Evolutionary conservation across 2,797 vertebrate species (phyloP).

Genomic region (Cheirogaleus major): DNA sequence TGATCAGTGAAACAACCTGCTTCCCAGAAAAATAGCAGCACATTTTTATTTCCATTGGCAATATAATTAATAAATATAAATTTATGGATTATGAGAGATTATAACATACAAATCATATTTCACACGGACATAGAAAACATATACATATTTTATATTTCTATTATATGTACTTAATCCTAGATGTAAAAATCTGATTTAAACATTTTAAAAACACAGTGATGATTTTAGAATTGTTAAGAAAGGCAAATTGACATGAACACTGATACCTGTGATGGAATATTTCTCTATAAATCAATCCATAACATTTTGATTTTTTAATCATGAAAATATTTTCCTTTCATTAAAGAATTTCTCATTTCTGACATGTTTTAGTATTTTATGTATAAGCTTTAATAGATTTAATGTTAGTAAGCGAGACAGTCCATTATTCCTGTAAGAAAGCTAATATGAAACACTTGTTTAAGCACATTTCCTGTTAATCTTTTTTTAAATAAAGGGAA

Average conservation of each 20-base stretch:
- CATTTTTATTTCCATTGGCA: slow-evolving; percentile 60
- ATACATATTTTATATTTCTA: slow-evolving; percentile 5
- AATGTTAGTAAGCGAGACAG: slow-evolving; percentile 11
- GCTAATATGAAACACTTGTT: slow-evolving; percentile 49
- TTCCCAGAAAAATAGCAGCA: slow-evolving; percentile 25
- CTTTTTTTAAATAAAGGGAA: slow-evolving; percentile 54
- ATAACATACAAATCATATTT: neutral
- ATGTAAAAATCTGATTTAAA: slow-evolving; percentile 38
- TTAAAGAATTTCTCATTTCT: slow-evolving; percentile 52
- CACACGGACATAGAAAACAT: neutral
- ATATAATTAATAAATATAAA: slow-evolving; percentile 44
- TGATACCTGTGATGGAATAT: neutral
- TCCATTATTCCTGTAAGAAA: slow-evolving; percentile 6
- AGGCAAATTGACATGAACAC: neutral
- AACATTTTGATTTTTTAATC: slow-evolving; percentile 48
- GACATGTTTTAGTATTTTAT: slow-evolving; percentile 33
- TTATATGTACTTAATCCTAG: slow-evolving; percentile 22
- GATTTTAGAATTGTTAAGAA: slow-evolving; percentile 42
- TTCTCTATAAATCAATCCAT: slow-evolving; percentile 17
- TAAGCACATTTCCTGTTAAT: slow-evolving; percentile 55
- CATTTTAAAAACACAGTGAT: slow-evolving; percentile 52
- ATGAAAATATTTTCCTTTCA: slow-evolving; percentile 44
- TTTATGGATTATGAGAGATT: neutral
- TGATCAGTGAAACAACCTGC: slow-evolving; percentile 44
- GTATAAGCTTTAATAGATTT: slow-evolving; percentile 44